phyloP scores from a whole-genome alignment of 2,113 vertebrate genomes.

The Coracopsis vasa region DNA sequence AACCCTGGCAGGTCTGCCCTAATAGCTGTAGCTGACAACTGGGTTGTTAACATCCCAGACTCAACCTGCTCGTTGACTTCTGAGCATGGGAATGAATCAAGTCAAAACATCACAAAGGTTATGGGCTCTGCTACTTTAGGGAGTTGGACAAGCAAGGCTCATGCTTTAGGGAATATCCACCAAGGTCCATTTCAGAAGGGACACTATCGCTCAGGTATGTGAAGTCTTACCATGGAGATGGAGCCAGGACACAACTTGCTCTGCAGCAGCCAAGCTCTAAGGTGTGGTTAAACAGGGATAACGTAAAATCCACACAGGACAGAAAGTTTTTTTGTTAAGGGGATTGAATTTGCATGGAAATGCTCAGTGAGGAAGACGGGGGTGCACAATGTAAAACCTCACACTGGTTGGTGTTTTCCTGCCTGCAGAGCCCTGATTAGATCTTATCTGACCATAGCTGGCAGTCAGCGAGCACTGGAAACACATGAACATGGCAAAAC shows the following conservation, averaged over 20 bases:
- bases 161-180: not conserved
- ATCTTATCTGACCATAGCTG: not conserved
- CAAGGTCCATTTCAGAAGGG: not conserved
- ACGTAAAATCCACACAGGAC: fast-evolving
- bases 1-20: not conserved
- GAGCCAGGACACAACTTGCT: not conserved
- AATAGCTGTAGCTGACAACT: not conserved
- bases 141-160: not conserved
- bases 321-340: not conserved
- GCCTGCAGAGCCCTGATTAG: constrained; percentile 8
- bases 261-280: not conserved
- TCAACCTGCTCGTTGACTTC: not conserved
- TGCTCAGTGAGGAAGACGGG: not conserved
- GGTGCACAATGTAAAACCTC: not conserved
- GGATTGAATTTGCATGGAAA: not conserved
- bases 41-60: not conserved
- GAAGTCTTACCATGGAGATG: not conserved
- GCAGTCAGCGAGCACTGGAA: not conserved
- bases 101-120: fast-evolving
- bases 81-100: not conserved
- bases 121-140: fast-evolving
- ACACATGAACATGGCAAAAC: not conserved
- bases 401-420: not conserved
- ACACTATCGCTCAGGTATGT: not conserved
- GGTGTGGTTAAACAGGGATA: not conserved